Percentiles rank a stretch among this genome's conserved stretches.
Evolutionary conservation across 23 tunicate genomes (phyloP).

Genomic region (Phallusia fumigata): DNA sequence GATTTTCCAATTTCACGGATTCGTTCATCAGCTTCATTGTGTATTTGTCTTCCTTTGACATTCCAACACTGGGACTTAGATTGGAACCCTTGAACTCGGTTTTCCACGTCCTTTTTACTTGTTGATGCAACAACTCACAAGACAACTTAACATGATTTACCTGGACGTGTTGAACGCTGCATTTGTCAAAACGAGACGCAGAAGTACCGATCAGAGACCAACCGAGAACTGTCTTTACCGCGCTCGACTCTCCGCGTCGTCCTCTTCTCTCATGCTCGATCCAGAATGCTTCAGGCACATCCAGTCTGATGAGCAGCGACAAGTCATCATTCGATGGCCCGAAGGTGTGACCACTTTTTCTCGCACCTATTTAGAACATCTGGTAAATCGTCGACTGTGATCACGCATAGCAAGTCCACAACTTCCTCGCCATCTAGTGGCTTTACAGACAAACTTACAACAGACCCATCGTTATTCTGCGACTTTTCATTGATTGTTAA

Average conservation of each 20-base stretch:
- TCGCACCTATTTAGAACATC: background rate
- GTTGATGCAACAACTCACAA: background rate
- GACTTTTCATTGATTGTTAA: background rate
- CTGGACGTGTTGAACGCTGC: constrained; percentile 1
- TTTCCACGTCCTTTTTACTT: background rate
- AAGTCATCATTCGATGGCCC: background rate
- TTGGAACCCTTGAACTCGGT: background rate
- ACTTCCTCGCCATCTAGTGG: constrained; percentile 10
- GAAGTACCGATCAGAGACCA: constrained; percentile 18
- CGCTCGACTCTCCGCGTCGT: constrained; percentile 10
- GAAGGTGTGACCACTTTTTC: background rate
- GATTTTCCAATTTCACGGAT: too few species aligned
- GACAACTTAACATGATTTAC: constrained; percentile 11
- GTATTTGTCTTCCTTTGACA: background rate
- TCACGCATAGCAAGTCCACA: constrained; percentile 1
- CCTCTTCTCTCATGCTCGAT: constrained; percentile 2
- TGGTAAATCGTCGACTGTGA: background rate
- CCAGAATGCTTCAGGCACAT: constrained; percentile 15
- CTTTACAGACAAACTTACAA: background rate
- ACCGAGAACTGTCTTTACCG: constrained; percentile 10
- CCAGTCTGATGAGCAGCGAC: constrained; percentile 9
- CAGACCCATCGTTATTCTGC: background rate
- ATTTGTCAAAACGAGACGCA: background rate
- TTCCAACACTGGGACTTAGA: background rate
- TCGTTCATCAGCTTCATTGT: background rate